Percentiles rank a stretch among this genome's conserved stretches.
These are phyloP conservation scores for Epizoanthus scotinus DNA, from an alignment of 92 coral and sea anemone genomes.

Conservation along the genomic window DNA sequence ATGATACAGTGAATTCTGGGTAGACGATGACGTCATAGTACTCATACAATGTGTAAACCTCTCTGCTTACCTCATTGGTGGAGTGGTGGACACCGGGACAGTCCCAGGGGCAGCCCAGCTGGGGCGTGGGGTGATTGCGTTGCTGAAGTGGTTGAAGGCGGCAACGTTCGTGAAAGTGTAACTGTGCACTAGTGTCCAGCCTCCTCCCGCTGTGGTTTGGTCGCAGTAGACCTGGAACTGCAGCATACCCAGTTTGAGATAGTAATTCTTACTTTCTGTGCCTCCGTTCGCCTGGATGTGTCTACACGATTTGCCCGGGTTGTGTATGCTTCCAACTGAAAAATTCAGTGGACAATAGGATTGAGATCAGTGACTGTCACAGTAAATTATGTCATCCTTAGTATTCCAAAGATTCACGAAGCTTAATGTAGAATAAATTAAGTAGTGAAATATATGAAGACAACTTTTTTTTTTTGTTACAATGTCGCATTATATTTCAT, in stretches of 20 bases:
- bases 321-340: neutral
- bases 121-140: constrained; percentile 50
- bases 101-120: constrained; percentile 24
- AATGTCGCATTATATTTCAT: no score
- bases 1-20: neutral
- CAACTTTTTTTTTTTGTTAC: no score
- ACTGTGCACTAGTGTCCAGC: constrained; percentile 62
- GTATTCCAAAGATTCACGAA: no score
- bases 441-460: no score
- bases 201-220: constrained; percentile 50
- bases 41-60: neutral
- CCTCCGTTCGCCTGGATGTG: neutral
- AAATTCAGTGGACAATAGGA: no score
- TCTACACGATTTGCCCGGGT: constrained; percentile 11
- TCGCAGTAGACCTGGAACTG: constrained; percentile 50
- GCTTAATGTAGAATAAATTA: no score
- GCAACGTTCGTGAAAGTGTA: constrained; percentile 49
- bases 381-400: no score
- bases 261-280: neutral
- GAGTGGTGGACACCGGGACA: constrained; percentile 29
- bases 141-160: constrained; percentile 13
- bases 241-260: neutral
- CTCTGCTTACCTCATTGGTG: constrained; percentile 5
- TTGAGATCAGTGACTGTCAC: no score
- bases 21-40: neutral